Evolutionary conservation across 2,113 vertebrate species (phyloP).

Genomic region (human (Homo sapiens)): GRCh38 chr1:240444501-240445000

Average conservation of each 20-base stretch:
- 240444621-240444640: neutral
- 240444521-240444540: slow-evolving; percentile 43
- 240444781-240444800: neutral
- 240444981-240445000: neutral
- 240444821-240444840: neutral
- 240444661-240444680: neutral
- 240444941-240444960: neutral
- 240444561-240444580: slow-evolving; percentile 59
- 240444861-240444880: neutral
- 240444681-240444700: neutral
- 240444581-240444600: neutral
- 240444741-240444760: neutral
- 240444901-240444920: neutral
- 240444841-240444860: neutral
- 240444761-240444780: neutral
- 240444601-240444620: neutral
- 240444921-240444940: neutral
- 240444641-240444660: neutral
- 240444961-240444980: neutral
- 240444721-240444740: neutral
- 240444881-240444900: neutral
- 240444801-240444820: neutral
- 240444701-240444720: neutral
- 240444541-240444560: neutral
- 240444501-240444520: slow-evolving; percentile 46